Evolutionary conservation across 2,797 vertebrate species (phyloP).

Genomic region (Apogon hyalosoma): DNA sequence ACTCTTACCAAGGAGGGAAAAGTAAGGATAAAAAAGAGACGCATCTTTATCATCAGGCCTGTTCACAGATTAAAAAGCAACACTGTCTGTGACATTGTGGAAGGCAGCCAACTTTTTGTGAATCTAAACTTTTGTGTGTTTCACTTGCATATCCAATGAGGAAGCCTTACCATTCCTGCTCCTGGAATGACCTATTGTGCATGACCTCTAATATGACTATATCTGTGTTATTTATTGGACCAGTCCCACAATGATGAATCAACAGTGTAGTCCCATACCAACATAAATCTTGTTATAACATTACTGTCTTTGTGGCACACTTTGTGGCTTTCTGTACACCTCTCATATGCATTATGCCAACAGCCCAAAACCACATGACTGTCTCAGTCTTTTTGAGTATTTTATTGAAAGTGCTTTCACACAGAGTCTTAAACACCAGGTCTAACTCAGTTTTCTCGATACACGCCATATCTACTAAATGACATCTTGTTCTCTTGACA

Average conservation of each 20-base stretch:
- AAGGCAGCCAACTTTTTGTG: conserved; percentile 21
- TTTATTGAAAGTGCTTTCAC: conserved; percentile 18
- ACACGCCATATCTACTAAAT: conserved; percentile 51
- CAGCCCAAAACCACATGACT: conserved; percentile 40
- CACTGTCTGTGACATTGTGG: conserved; percentile 30
- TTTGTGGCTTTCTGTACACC: conserved; percentile 14
- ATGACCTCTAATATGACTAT: conserved; percentile 59
- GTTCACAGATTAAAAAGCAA: conserved; percentile 39
- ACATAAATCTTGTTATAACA: conserved; percentile 47
- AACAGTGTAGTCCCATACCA: conserved; percentile 41
- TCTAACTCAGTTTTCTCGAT: conserved; percentile 19
- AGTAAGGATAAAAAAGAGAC: conserved; percentile 34
- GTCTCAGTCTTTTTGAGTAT: conserved; percentile 24
- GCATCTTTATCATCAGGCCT: conserved; percentile 49
- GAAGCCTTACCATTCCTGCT: conserved; percentile 38
- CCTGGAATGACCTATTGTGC: conserved; percentile 53
- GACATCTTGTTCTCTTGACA: conserved; percentile 42
- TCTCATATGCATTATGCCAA: conserved; percentile 28
- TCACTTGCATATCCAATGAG: conserved; percentile 8
- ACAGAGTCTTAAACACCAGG: conserved; percentile 37
- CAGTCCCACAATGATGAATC: conserved; percentile 51
- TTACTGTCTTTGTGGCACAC: conserved; percentile 9
- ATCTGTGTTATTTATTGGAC: conserved; percentile 73
- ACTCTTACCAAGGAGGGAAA: conserved; percentile 21
- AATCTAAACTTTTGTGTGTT: conserved; percentile 17